Evolutionary conservation across 2,888 invertebrate genomes (phyloP).

Genomic region (Drosophila birchii): DNA sequence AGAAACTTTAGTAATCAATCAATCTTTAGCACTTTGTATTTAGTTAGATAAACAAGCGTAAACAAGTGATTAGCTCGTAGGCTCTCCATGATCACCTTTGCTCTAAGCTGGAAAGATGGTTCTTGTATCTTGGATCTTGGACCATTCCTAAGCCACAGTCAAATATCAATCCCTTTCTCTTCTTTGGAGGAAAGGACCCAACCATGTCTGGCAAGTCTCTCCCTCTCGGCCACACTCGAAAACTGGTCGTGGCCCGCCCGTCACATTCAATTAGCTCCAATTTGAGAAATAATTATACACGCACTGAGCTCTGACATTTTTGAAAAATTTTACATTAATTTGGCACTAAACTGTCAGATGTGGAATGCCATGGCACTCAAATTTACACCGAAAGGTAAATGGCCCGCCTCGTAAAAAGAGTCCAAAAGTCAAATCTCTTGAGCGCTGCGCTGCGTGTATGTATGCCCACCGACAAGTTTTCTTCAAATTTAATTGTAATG

Average conservation of each 20-base stretch:
- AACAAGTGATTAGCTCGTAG: too few relatives aligned
- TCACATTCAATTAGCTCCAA: constrained; percentile 66
- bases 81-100: too few relatives aligned
- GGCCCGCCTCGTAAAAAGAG: constrained; percentile 47
- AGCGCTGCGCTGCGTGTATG: constrained; percentile 30
- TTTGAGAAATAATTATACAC: constrained; percentile 64
- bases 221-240: constrained; percentile 20
- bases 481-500: constrained; percentile 74
- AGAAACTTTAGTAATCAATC: not conserved
- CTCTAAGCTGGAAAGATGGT: not conserved
- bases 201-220: constrained; percentile 37
- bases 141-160: not conserved
- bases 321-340: constrained; percentile 70
- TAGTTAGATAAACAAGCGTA: not conserved
- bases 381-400: constrained; percentile 48
- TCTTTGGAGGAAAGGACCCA: constrained; percentile 6
- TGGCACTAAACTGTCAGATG: constrained; percentile 69
- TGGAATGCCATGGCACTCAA: constrained; percentile 41
- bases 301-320: constrained; percentile 56
- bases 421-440: constrained; percentile 36
- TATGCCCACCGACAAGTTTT: constrained; percentile 43
- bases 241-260: constrained; percentile 34
- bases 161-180: constrained; percentile 6
- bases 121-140: not conserved
- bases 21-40: not conserved